Percentiles rank a stretch among this genome's conserved stretches.
Conservation (phyloP, 2,113 vertebrate species). For the Cygnus atratus region DNA sequence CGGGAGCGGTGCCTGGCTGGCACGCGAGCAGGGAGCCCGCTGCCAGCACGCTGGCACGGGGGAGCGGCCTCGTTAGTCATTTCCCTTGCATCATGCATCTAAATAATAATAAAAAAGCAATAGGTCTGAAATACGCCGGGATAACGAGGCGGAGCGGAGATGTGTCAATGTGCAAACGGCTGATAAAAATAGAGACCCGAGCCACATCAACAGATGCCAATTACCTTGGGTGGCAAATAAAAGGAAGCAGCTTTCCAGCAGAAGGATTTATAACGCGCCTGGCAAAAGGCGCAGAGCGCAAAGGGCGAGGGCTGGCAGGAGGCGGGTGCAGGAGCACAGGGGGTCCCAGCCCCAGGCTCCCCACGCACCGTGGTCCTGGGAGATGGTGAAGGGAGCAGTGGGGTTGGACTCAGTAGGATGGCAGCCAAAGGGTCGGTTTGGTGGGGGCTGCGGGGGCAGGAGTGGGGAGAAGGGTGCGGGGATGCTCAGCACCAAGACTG, state of each 20-base stretch:
- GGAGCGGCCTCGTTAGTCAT: neutral
- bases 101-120: conserved; percentile 13
- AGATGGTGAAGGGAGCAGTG: neutral
- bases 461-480: fast-evolving
- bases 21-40: neutral
- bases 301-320: neutral
- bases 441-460: neutral
- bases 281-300: neutral
- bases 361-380: no score
- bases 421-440: neutral
- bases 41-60: neutral
- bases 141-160: neutral
- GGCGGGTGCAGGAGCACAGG: no score
- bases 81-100: neutral
- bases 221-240: neutral
- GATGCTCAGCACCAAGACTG: neutral
- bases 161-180: neutral
- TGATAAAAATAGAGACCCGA: conserved; percentile 3
- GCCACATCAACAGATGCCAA: neutral
- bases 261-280: neutral
- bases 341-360: neutral
- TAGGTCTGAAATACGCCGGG: neutral
- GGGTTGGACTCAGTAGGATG: neutral
- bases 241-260: neutral
- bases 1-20: neutral